phyloP scores from a whole-genome alignment of 2,113 vertebrate species.

The Ceuthmochares aereus region DNA sequence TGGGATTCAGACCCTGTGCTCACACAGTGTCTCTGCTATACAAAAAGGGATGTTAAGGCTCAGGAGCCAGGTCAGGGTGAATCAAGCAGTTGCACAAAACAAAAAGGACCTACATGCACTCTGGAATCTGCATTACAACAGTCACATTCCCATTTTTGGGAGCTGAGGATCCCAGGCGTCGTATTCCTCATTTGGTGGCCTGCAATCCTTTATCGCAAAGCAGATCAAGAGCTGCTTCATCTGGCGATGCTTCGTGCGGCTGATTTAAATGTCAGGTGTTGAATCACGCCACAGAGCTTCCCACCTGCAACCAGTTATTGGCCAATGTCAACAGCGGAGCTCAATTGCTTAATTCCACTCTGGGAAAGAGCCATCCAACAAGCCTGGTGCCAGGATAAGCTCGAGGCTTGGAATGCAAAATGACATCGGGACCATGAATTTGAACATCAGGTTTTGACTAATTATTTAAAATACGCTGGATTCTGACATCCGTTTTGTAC shows the following conservation, averaged over 20 bases:
- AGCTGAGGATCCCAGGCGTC: background rate
- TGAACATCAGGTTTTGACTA: background rate
- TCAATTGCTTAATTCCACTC: accelerated
- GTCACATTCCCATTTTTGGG: background rate
- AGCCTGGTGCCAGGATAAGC: background rate
- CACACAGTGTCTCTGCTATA: accelerated
- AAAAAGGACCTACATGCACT: accelerated
- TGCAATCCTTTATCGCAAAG: background rate
- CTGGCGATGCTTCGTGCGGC: background rate
- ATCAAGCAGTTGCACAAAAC: background rate
- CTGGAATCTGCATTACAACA: background rate
- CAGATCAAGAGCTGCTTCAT: background rate
- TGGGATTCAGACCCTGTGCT: background rate
- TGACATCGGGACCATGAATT: accelerated
- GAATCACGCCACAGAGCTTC: background rate
- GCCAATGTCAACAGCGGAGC: background rate
- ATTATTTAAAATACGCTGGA: background rate
- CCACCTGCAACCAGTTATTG: background rate
- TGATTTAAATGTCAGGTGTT: background rate
- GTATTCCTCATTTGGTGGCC: background rate
- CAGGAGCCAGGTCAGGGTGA: background rate
- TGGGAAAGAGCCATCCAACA: background rate
- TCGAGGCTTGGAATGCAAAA: background rate
- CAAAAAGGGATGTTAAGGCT: background rate
- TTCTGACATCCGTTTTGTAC: background rate